Base-by-base conservation (phyloP, 2,113 vertebrate genomes). In the Apaloderma vittatum region DNA sequence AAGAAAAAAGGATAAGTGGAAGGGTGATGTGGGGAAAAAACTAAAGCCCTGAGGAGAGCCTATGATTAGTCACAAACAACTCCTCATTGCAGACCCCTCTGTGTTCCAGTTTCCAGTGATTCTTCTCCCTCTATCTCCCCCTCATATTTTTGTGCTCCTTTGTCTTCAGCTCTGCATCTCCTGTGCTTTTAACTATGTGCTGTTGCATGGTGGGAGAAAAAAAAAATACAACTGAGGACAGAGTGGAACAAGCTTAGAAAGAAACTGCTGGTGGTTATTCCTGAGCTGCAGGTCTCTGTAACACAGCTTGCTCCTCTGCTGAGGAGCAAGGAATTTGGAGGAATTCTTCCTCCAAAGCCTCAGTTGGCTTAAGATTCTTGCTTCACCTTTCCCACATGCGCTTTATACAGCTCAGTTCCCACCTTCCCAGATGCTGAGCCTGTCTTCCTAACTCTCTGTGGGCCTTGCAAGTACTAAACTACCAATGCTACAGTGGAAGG, bases 1-100 rank as follows among this genome's bases (percentile, higher is more conserved):
- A 1, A 0, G 21, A 37, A 57, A 4, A 8, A 0, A 1, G 0
- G 26, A 0, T 51, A 62, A 85, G 15, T 52, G 32, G 15, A 66
- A 26, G 32, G 68, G 79, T 20, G n/a, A 62, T 9, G 10, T 76
- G 14, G 49, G 40, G 6, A 4, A 6, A 49, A 37, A 82, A 52
- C 24, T 26, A 6, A 10, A 85, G 19, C 54, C 27, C 68, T 29
- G 48, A 83, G 54, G 75, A 80, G 9, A 62, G 46, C 51, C 57
- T 78, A 5, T 34, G 27, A n/a, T 74, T 55, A 93, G 52, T 90
- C 51, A 68, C 61, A 66, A 71, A 74, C 40, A 34, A 4, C 18
- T 73, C 15, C 27, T 59, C 27, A 37, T 18, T 55, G 40, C 3
- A 6, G 29, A 52, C 23, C 59, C 7, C 4, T 87, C 23, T 88